Percentiles rank a stretch among this genome's conserved stretches.
These are phyloP conservation scores for Andrena fulva DNA, from an alignment of 2,888 invertebrate species.

Conservation along the genomic window DNA sequence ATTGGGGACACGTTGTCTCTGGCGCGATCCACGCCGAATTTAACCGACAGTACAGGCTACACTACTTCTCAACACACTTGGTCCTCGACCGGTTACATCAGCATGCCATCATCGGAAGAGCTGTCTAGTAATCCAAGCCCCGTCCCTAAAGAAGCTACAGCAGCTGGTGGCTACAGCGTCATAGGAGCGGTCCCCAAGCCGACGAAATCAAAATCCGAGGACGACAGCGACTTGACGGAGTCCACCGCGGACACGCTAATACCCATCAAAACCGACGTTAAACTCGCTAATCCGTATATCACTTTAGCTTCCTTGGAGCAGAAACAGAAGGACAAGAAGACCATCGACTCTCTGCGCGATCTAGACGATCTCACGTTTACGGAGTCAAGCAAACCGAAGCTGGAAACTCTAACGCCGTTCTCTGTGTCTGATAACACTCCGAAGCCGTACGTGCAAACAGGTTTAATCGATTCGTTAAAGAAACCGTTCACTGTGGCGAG, in stretches of 20 bases:
- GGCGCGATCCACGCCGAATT: slow-evolving; percentile 82
- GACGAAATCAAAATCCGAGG: slow-evolving; percentile 69
- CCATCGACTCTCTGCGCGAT: slow-evolving; percentile 66
- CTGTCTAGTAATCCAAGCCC: slow-evolving; percentile 80
- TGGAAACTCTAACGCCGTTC: slow-evolving; percentile 58
- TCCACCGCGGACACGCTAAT: slow-evolving; percentile 57
- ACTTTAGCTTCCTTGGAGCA: slow-evolving; percentile 78
- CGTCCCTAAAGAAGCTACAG: slow-evolving; percentile 75
- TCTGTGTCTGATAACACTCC: slow-evolving; percentile 61
- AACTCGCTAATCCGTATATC: slow-evolving; percentile 75
- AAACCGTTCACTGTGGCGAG: slow-evolving; percentile 53
- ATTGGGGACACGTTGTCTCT: slow-evolving; percentile 78
- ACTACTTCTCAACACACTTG: slow-evolving; percentile 79
- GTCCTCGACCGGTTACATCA: slow-evolving; percentile 80
- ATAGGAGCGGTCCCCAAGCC: slow-evolving; percentile 76
- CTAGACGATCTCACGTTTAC: slow-evolving; percentile 74
- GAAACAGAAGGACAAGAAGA: slow-evolving; percentile 68
- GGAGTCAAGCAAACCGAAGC: slow-evolving; percentile 64
- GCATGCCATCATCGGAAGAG: slow-evolving; percentile 79
- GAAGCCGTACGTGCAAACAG: slow-evolving; percentile 79
- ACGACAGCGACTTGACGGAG: slow-evolving; percentile 55
- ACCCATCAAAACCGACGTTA: slow-evolving; percentile 65
- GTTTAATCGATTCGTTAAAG: slow-evolving; percentile 72
- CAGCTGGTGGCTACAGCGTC: slow-evolving; percentile 76
- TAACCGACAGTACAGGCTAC: slow-evolving; percentile 78